Evolutionary conservation across 2,797 vertebrate species (phyloP), one percentile per base, ranked within the genome.

Genomic region (Cheracebus regulus): DNA sequence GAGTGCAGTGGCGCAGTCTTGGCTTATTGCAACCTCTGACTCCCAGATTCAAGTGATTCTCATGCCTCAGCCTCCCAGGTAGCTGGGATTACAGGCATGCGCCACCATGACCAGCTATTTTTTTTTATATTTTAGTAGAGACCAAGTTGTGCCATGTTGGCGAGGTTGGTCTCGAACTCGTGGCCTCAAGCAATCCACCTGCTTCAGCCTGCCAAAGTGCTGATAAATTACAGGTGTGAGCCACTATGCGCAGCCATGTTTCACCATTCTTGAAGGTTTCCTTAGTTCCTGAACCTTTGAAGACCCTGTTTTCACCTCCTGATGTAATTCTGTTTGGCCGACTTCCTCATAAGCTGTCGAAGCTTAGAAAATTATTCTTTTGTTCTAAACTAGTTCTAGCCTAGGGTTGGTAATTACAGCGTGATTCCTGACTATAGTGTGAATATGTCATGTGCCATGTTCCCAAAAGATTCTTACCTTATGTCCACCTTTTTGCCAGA

Each of bases 221-320:
- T n/a, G 61, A 55, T 55, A 67, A 67, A n/a, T 67, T 67, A 67
- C 61, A 67, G 64, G 33, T 19, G 33, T 67, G 15, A 67, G 15
- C 64, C 64, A 67, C 15, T 17, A 67, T 67, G 14, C 0, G 7
- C 64, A 67, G 64, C 64, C 28, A 93, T 44, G 3, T 14, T 26
- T 97, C 36, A 87, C 78, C 39, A 39, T 85, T 93, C 83, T 85
- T 52, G 55, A 81, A 92, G 44, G 41, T 93, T 95, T 96, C 20
- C 36, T 87, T 97, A 82, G 44, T 36, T 93, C 72, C 46, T 44
- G 11, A 20, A 52, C 14, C 39, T n/a, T 92, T 93, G 80, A 91
- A 94, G 95, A 92, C 30, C n/a, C 85, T 61, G 33, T 84, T 80
- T 24, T 86, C 14, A 36, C 30, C 26, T 94, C 57, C 41, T 78